Evolutionary conservation across 2,113 vertebrate genomes (phyloP).

Genomic region (Colistium nudipinnis): DNA sequence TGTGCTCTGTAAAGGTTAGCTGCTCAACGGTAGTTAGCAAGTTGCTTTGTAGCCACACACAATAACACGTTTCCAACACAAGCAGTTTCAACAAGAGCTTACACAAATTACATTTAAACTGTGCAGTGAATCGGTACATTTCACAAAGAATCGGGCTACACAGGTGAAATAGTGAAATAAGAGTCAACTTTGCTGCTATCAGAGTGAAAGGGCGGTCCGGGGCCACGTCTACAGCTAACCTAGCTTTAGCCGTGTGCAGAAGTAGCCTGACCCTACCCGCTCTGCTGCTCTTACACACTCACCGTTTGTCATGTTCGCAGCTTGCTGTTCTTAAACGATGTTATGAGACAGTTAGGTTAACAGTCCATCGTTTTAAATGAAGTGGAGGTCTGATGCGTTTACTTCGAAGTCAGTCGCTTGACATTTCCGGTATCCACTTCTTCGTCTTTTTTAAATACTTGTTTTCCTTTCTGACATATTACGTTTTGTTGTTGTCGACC

Average conservation of each 20-base stretch:
- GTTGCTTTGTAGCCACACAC: background rate
- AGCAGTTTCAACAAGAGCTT: background rate
- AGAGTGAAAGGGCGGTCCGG: background rate
- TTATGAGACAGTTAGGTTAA: slow-evolving; percentile 28
- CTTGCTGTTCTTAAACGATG: slow-evolving; percentile 34
- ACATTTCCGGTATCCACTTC: slow-evolving; percentile 72
- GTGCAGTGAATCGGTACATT: accelerated
- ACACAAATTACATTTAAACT: too few relatives aligned
- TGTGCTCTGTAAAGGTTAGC: slow-evolving; percentile 3
- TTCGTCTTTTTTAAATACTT: too few relatives aligned
- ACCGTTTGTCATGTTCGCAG: slow-evolving; percentile 82
- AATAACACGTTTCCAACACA: background rate
- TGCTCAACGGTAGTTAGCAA: slow-evolving; percentile 11
- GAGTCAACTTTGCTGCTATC: background rate
- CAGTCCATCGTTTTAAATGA: slow-evolving; percentile 49
- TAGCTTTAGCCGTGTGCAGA: slow-evolving; percentile 49
- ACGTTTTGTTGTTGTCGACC: too few relatives aligned
- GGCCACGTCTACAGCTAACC: slow-evolving; percentile 77
- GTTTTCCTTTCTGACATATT: too few relatives aligned
- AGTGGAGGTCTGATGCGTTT: background rate
- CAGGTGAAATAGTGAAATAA: background rate
- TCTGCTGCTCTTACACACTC: slow-evolving; percentile 31
- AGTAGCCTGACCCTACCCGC: slow-evolving; percentile 24
- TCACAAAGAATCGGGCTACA: background rate
- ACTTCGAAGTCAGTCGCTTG: slow-evolving; percentile 34